A percentile compares a stretch with the other conserved stretches of the same genome.
phyloP scores from a whole-genome alignment of 2,888 invertebrate species.

The Lepidocyrtoides sp. region DNA sequence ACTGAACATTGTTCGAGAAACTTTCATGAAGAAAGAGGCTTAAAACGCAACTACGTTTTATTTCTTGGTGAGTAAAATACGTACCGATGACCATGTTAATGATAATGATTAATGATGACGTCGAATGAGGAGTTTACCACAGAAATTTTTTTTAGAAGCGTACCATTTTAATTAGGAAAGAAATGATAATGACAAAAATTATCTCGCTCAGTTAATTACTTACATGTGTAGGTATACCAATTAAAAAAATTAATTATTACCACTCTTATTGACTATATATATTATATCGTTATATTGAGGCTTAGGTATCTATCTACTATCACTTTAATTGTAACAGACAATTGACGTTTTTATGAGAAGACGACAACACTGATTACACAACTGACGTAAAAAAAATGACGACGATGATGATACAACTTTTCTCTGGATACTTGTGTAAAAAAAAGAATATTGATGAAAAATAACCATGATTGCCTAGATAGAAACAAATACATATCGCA shows the following conservation, averaged over 20 bases:
- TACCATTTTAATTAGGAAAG: constrained; percentile 38
- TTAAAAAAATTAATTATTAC: not conserved
- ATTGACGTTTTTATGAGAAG: constrained; percentile 57
- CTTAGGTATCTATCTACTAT: not conserved
- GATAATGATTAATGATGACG: constrained; percentile 13
- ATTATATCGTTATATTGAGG: not conserved
- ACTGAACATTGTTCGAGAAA: constrained; percentile 22
- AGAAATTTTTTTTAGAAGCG: constrained; percentile 19
- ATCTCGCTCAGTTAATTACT: constrained; percentile 74
- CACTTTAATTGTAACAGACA: constrained; percentile 11
- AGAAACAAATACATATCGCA: constrained; percentile 85
- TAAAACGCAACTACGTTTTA: constrained; percentile 3
- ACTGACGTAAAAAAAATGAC: constrained; percentile 34
- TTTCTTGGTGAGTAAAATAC: constrained; percentile 37
- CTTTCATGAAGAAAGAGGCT: constrained; percentile 66
- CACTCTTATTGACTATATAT: constrained; percentile 5
- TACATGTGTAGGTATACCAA: not conserved
- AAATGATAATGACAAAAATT: constrained; percentile 22
- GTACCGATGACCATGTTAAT: constrained; percentile 41
- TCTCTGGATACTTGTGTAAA: constrained; percentile 21
- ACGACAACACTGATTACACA: not conserved
- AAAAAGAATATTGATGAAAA: constrained; percentile 37
- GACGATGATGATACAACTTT: constrained; percentile 18
- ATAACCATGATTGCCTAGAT: constrained; percentile 83
- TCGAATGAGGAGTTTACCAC: constrained; percentile 58